Percentiles rank a stretch among this genome's conserved stretches.
These are phyloP conservation scores for Loripinus fragilis DNA, from an alignment of 2,888 invertebrate species.

Conservation along the genomic window DNA sequence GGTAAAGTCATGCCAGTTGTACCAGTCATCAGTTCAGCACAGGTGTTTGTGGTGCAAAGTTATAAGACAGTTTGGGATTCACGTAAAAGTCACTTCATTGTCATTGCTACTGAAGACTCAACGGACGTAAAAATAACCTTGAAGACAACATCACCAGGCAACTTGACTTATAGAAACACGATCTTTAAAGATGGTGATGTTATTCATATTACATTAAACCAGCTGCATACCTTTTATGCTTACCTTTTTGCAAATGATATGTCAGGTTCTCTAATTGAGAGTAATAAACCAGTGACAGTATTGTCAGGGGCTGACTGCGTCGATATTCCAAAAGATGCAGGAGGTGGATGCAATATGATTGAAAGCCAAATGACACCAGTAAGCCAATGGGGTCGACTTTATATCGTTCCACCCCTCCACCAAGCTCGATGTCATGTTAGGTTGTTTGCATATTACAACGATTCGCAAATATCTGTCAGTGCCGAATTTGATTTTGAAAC, in stretches of 20 bases:
- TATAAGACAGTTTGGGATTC: neutral
- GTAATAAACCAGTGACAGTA: neutral
- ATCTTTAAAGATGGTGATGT: too few species aligned
- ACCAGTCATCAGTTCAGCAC: neutral
- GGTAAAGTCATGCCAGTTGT: neutral
- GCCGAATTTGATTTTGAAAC: neutral
- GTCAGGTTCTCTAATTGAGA: neutral
- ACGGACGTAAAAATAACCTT: too few species aligned
- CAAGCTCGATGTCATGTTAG: neutral
- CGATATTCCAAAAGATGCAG: constrained; percentile 1
- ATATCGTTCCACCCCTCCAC: neutral
- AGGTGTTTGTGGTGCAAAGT: neutral
- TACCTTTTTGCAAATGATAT: neutral
- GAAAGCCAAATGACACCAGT: neutral
- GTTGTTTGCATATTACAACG: neutral
- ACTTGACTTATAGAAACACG: too few species aligned
- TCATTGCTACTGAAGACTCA: neutral
- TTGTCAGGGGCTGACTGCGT: neutral
- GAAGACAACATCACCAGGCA: too few species aligned
- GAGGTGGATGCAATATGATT: constrained; percentile 2
- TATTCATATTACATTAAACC: neutral
- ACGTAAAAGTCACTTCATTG: neutral
- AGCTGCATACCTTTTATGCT: neutral
- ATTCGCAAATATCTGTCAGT: neutral
- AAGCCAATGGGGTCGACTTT: neutral